Evolutionary conservation across 2,113 vertebrate species (phyloP).

Genomic region (Thoracochromis brauschi): DNA sequence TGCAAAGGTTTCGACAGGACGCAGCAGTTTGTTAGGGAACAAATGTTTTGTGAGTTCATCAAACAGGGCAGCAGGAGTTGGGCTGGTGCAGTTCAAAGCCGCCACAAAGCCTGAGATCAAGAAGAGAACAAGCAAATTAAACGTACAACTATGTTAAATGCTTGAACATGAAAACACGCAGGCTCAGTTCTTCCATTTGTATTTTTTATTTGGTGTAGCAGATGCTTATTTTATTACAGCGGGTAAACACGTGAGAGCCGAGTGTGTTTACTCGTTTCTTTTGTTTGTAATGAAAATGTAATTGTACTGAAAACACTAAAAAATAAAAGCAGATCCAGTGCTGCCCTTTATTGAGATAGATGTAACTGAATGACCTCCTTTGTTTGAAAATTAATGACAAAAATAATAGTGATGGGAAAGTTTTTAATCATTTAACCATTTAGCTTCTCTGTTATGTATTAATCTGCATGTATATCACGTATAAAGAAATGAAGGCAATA

Average conservation of each 20-base stretch:
- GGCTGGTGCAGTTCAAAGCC: constrained; percentile 33
- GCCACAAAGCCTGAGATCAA: not conserved
- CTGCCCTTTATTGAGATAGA: not conserved
- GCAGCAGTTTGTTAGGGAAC: not conserved
- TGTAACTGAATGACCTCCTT: not conserved
- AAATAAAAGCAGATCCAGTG: not conserved
- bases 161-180: not conserved
- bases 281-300: not conserved
- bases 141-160: accelerated
- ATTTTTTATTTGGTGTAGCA: not conserved
- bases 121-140: not conserved
- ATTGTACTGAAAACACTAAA: not conserved
- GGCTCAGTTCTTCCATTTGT: not conserved
- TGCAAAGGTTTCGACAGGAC: not conserved
- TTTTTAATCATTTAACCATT: not conserved
- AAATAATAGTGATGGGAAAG: not conserved
- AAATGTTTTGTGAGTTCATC: not conserved
- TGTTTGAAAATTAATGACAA: not conserved
- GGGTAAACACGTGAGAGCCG: not conserved
- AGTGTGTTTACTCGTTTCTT: not conserved
- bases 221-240: not conserved
- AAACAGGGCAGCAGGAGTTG: not conserved
- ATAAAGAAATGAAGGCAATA: not conserved
- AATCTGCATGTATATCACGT: not conserved
- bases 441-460: not conserved